Evolutionary conservation across 2,888 invertebrate species (phyloP).

Genomic region (Orchestes rusci): DNA sequence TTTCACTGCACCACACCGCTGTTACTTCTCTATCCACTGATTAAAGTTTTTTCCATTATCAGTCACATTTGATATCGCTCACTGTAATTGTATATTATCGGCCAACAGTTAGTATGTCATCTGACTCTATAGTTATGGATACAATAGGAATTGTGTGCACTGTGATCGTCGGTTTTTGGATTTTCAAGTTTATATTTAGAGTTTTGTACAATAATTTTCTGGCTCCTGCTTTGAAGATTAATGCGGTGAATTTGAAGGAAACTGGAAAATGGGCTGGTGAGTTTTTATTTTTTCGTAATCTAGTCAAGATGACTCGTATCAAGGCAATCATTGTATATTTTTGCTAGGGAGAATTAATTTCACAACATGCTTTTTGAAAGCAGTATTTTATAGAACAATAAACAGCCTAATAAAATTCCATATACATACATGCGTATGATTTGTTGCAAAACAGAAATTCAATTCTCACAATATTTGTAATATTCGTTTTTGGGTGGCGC

Average conservation of each 20-base stretch:
- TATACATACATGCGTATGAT: no score
- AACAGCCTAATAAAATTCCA: no score
- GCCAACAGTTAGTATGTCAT: no score
- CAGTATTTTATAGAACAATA: no score
- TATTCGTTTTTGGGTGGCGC: no score
- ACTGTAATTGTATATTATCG: conserved; percentile 7
- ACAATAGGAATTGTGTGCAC: conserved; percentile 47
- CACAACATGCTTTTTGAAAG: no score
- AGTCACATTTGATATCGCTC: conserved; percentile 11
- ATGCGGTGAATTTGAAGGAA: conserved; percentile 53
- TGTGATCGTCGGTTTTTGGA: conserved; percentile 39
- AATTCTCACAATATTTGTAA: no score
- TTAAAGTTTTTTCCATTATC: conserved; percentile 12
- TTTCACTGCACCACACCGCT: conserved; percentile 20
- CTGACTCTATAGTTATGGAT: conserved; percentile 43
- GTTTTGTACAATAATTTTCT: conserved; percentile 44
- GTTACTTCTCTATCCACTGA: conserved; percentile 7
- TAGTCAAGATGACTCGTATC: no score
- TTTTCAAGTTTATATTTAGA: conserved; percentile 49
- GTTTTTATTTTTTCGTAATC: conserved; percentile 32
- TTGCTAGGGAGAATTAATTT: no score
- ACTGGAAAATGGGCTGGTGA: conserved; percentile 78
- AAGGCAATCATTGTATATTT: no score
- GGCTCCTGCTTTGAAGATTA: conserved; percentile 48
- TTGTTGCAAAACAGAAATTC: no score